Base-by-base conservation (phyloP, 2,888 invertebrate species). In the Monochamus alternatus region DNA sequence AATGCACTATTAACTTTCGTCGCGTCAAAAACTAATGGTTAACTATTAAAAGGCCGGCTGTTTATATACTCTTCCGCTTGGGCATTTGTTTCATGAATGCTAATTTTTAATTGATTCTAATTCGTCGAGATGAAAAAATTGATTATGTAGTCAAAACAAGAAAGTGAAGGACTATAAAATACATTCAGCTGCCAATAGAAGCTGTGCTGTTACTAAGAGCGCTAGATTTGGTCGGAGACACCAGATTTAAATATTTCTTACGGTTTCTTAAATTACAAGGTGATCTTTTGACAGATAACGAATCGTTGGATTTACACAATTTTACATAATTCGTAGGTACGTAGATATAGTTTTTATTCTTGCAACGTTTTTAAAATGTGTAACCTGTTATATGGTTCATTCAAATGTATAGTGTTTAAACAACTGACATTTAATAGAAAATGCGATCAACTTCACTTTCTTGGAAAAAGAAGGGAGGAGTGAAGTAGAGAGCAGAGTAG, bases 81-180 rank as follows among this genome's bases (percentile, higher is more conserved):
- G 22, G 22, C 55, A 38, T 7, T 55, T n/a, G 55, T 55, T 14
- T 22, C 14, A 51, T 0, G 14, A 55, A 55, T 55, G 55, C 55
- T 55, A 55, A 55, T 55, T 55, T 14, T 55, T 55, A 14, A 55
- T 55, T 7, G 55, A 55, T n/a, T 22, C 14, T 55, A 55, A 55
- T n/a, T 12, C 14, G 55, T 55, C 55, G 55, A 47, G 55, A 55
- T 4, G 12, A 55, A 55, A 55, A 55, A 55, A 55, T 55, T 55
- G n/a, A 12, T 55, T 55, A 55, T 55, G 22, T 22, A 55, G 14
- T 55, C 55, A 55, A 55, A 14, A n/a, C 22, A n/a, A 31, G 47
- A 69, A 59, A 60, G 69, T 69, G 69, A 69, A 69, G 69, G 69
- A 58, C 43, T 9, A 44, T 68, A 52, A 32, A 68, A 64, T 30